Base-by-base conservation (phyloP, 2,888 invertebrate genomes). In the Drosophila picticornis region DNA sequence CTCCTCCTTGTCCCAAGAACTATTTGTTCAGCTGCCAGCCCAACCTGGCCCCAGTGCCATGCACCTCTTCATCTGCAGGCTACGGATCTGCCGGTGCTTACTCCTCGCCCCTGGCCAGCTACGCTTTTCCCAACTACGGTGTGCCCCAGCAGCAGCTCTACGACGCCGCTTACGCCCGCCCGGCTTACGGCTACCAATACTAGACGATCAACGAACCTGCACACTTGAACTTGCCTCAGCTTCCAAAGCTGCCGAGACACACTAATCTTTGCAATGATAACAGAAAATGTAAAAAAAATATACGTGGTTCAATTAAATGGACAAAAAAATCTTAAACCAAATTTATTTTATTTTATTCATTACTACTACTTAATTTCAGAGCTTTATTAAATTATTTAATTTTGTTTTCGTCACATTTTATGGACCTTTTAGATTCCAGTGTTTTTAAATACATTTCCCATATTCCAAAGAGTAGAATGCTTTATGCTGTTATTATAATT, bases 21-120 rank as follows among this genome's bases (percentile, higher is more conserved):
- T 86, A 91, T 29, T 67, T 91, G 61, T 84, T 91, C 80, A 90
- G 91, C 75, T 91, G 91, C 71, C 88, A 91, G 74, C 91, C 92
- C 57, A 88, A 81, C 52, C 59, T 92, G 48, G 87, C 88, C 10
- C 88, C 91, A 69, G 91, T 92, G 11, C 88, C 92, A 11, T 91
- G 91, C 80, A 74, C 81, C 29, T 75, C 84, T 36, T 77, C 87
- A 46, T 63, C 88, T 9, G 57, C 75, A n/a, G 69, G 77, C 75
- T 83, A 87, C 34, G 88, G 88, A 60, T 82, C 90, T 48, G 75
- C 88, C 48, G 92, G 91, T 29, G 91, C 91, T 36, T 92, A 91
- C 72, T 91, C 92, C 38, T 60, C 90, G 6, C 92, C 91, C 38
- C 81, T 92, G 36, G 89, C 91, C 61, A 67, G 68, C 52, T 90